These are phyloP conservation scores for Phylloscopus collybita DNA, from an alignment of 2,797 vertebrate species.

Conservation along the genomic window DNA sequence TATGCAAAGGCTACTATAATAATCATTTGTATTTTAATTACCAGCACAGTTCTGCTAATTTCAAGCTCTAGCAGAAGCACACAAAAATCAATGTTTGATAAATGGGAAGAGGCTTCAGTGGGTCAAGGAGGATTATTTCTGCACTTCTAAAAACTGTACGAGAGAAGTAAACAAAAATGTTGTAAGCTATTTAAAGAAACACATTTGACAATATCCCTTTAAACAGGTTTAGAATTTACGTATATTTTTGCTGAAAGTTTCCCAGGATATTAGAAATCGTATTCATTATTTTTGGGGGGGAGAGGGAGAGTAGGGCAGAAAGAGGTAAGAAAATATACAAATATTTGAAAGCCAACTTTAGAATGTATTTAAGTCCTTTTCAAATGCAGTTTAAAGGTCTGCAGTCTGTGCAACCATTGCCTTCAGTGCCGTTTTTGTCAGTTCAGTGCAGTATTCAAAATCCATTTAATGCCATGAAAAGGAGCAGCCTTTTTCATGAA, in stretches of 20 bases:
- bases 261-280: slow-evolving; percentile 40
- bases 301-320: background rate
- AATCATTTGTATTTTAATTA: slow-evolving; percentile 35
- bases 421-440: slow-evolving; percentile 58
- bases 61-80: slow-evolving; percentile 31
- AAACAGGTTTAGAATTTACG: slow-evolving; percentile 43
- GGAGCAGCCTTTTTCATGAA: slow-evolving; percentile 27
- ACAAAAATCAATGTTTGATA: slow-evolving; percentile 21
- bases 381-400: slow-evolving; percentile 48
- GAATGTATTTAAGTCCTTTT: slow-evolving; percentile 57
- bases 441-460: slow-evolving; percentile 39
- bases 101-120: background rate
- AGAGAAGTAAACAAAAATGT: background rate
- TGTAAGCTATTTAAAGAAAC: background rate
- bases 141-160: background rate
- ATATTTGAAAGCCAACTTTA: slow-evolving; percentile 46
- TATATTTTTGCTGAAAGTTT: slow-evolving; percentile 42
- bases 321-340: slow-evolving; percentile 34
- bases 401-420: slow-evolving; percentile 3
- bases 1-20: background rate
- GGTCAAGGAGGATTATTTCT: slow-evolving; percentile 4
- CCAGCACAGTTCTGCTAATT: slow-evolving; percentile 29
- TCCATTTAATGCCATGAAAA: slow-evolving; percentile 61
- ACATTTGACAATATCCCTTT: background rate
- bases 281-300: background rate